Evolutionary conservation across 2,797 vertebrate species (phyloP).

Genomic region (Manis javanica): DNA sequence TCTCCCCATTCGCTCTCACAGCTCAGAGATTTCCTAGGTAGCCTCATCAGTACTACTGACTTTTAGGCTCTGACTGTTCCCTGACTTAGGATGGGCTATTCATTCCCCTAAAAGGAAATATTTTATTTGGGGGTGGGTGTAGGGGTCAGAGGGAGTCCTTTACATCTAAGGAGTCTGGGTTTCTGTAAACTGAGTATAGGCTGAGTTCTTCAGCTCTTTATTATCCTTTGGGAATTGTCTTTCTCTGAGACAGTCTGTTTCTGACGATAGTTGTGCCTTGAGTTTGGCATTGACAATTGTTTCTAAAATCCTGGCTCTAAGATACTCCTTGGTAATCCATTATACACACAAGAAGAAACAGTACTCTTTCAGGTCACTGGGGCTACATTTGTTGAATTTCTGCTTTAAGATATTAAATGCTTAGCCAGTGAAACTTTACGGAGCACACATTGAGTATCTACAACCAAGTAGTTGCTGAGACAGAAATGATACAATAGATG

Average conservation of each 20-base stretch:
- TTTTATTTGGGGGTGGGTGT: neutral
- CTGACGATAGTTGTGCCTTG: constrained; percentile 58
- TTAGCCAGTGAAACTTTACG: constrained; percentile 66
- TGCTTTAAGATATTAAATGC: constrained; percentile 72
- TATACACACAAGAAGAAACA: constrained; percentile 61
- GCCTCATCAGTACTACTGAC: neutral
- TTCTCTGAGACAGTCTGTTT: neutral
- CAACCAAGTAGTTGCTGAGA: constrained; percentile 50
- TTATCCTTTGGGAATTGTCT: constrained; percentile 1
- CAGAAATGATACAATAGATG: neutral
- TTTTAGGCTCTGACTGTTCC: neutral
- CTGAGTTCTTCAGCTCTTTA: neutral
- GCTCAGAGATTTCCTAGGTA: neutral
- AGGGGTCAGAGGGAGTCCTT: neutral
- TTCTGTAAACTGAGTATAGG: neutral
- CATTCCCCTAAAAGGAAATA: neutral
- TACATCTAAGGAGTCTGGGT: neutral
- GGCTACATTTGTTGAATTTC: constrained; percentile 72
- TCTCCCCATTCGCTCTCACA: neutral
- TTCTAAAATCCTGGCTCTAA: constrained; percentile 65
- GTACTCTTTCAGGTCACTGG: constrained; percentile 61
- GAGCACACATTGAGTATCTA: constrained; percentile 42
- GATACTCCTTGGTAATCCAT: constrained; percentile 65
- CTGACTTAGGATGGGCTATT: neutral
- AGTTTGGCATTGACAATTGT: constrained; percentile 58